phyloP scores from a whole-genome alignment of 2,888 invertebrate genomes.

The Mythimna vitellina region DNA sequence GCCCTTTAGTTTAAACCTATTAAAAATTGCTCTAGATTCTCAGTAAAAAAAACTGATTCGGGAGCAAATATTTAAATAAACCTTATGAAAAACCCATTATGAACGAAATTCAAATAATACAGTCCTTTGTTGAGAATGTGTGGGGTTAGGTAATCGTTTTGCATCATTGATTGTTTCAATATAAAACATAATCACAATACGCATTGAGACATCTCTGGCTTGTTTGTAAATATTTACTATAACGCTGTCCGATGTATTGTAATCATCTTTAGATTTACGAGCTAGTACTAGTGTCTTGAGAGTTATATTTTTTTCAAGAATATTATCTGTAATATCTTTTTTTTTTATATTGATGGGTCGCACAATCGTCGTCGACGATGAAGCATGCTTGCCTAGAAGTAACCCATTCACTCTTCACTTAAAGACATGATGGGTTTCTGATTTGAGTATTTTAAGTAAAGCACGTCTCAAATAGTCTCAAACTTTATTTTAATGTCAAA shows the following conservation, averaged over 20 bases:
- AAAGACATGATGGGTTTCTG: too few relatives aligned
- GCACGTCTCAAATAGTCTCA: too few relatives aligned
- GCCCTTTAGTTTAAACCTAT: too few relatives aligned
- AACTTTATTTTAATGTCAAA: too few relatives aligned
- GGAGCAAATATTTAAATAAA: constrained; percentile 23
- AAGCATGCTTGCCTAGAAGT: too few relatives aligned
- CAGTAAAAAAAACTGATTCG: background rate
- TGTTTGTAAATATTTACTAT: constrained; percentile 79
- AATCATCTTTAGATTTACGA: constrained; percentile 38
- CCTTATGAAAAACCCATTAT: constrained; percentile 29
- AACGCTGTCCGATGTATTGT: constrained; percentile 60
- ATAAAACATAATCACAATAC: constrained; percentile 76
- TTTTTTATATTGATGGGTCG: too few relatives aligned
- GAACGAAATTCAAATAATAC: constrained; percentile 51
- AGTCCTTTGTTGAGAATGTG: constrained; percentile 63
- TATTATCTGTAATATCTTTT: background rate
- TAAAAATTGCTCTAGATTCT: background rate
- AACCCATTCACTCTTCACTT: too few relatives aligned
- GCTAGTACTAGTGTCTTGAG: constrained; percentile 16
- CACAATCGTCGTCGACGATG: too few relatives aligned
- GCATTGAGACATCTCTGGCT: constrained; percentile 67
- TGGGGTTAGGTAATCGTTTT: constrained; percentile 78
- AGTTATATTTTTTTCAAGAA: constrained; percentile 1
- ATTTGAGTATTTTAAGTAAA: too few relatives aligned
- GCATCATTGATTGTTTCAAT: constrained; percentile 79